Percentiles rank a stretch among this genome's conserved stretches.
These are phyloP conservation scores for Tethya wilhelma DNA, from an alignment of 37 sponge, comb jelly and placozoan genomes.

Conservation along the genomic window DNA sequence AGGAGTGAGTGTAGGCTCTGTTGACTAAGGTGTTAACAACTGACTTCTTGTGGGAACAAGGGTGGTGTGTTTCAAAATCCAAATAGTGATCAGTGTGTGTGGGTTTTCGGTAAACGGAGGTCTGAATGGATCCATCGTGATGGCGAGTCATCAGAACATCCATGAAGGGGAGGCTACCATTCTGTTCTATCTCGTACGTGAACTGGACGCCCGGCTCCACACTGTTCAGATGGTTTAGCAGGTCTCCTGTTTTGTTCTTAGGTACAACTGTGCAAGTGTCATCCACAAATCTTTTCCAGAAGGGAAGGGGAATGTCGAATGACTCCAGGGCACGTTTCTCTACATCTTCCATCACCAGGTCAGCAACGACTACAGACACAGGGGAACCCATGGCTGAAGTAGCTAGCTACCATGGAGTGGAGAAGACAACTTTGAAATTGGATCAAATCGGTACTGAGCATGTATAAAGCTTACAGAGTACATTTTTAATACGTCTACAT, in stretches of 20 bases:
- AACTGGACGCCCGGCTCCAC: background rate
- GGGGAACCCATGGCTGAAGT: too few relatives aligned
- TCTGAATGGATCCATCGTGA: background rate
- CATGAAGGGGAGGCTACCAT: background rate
- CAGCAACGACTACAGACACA: too few relatives aligned
- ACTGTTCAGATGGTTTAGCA: background rate
- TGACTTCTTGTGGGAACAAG: background rate
- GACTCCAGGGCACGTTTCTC: background rate
- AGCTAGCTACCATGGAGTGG: too few relatives aligned
- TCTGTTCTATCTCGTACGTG: background rate
- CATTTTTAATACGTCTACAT: too few relatives aligned
- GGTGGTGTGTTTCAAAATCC: background rate
- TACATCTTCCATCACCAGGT: slow-evolving; percentile 41
- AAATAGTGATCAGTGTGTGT: background rate
- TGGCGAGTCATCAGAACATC: background rate
- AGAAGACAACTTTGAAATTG: too few relatives aligned
- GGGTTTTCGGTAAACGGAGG: background rate
- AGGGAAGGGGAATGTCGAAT: background rate
- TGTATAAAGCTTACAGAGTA: too few relatives aligned
- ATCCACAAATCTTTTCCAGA: too few relatives aligned
- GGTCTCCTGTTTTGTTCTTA: background rate
- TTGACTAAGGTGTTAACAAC: background rate
- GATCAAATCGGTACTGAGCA: too few relatives aligned
- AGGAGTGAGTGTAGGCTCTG: too few relatives aligned
- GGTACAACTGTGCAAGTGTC: slow-evolving; percentile 3